A percentile compares a stretch with the other conserved stretches of the same genome.
These are phyloP conservation scores for Pharmacophagus antenor DNA, from an alignment of 2,888 invertebrate genomes.

Conservation along the genomic window DNA sequence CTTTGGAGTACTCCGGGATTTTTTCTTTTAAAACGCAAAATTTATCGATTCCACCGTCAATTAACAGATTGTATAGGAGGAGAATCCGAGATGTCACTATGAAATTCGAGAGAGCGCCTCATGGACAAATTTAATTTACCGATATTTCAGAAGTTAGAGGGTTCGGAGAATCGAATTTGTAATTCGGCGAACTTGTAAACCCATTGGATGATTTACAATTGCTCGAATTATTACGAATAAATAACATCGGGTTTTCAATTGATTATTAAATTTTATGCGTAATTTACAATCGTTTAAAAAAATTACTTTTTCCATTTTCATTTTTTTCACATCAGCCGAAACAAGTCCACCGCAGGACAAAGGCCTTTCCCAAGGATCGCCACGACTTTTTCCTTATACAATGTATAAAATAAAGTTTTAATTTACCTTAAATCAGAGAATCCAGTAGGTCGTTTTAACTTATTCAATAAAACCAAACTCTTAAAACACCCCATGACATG, in stretches of 20 bases:
- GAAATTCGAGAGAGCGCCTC: conserved; percentile 21
- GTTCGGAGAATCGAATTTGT: conserved; percentile 19
- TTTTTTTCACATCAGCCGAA: too few relatives aligned
- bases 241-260: neutral
- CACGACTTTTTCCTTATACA: too few relatives aligned
- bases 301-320: too few relatives aligned
- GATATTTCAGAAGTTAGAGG: conserved; percentile 20
- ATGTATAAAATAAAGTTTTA: too few relatives aligned
- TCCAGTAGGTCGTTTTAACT: too few relatives aligned
- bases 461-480: too few relatives aligned
- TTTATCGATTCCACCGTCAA: conserved; percentile 21
- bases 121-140: conserved; percentile 24
- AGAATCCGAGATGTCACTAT: conserved; percentile 13
- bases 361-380: too few relatives aligned
- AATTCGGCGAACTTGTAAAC: conserved; percentile 6
- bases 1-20: neutral
- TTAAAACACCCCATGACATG: too few relatives aligned
- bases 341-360: too few relatives aligned
- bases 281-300: too few relatives aligned
- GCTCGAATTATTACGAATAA: conserved; percentile 1
- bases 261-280: neutral
- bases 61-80: conserved; percentile 21
- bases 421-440: too few relatives aligned
- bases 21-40: conserved; percentile 18
- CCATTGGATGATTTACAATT: conserved; percentile 1